Base-by-base conservation (phyloP, 2,113 vertebrate species). In the Muscicapa adusta region DNA sequence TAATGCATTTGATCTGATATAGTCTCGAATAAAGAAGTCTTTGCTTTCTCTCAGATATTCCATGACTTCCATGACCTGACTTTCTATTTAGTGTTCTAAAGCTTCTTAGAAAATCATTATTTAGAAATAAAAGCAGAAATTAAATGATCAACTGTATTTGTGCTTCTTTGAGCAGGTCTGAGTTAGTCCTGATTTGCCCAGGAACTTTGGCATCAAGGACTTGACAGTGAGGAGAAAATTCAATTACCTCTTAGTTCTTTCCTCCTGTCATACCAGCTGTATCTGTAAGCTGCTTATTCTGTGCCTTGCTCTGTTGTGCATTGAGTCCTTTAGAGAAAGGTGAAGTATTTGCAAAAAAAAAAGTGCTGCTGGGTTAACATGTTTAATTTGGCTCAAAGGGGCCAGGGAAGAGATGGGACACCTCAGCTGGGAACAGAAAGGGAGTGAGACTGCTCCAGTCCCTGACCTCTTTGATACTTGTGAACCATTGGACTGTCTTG, bases 211-310 rank as follows among this genome's bases (percentile, higher is more conserved):
- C 22, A 17, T 42, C 18, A 14, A 58, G 80, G 56, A 25, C 60
- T 50, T 62, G 38, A 40, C 22, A 54, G 7, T 36, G 48, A 70
- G n/a, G 14, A 26, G 19, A 60, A 78, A 50, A 20, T 6, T 10
- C 6, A 8, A 0, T 56, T 38, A 31, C 23, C 13, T 51, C 17
- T 22, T 25, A 0, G 0, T 2, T 26, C 8, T 66, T 62, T 47
- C 3, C 8, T 75, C 9, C 31, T 47, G 26, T 71, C 4, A 0
- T 19, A 8, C 7, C 9, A 29, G 15, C 45, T 65, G 10, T 18
- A 45, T 45, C 47, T 66, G 31, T 13, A 57, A 23, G 42, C 18
- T 29, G 12, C 31, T 81, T 58, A 4, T 66, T n/a, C 50, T 80
- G 60, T 48, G 38, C 5, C 28, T 80, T 73, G 36, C 28, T 72